phyloP scores from a whole-genome alignment of 37 sponge, comb jelly and placozoan species.

The Aphrocallistes beatrix region DNA sequence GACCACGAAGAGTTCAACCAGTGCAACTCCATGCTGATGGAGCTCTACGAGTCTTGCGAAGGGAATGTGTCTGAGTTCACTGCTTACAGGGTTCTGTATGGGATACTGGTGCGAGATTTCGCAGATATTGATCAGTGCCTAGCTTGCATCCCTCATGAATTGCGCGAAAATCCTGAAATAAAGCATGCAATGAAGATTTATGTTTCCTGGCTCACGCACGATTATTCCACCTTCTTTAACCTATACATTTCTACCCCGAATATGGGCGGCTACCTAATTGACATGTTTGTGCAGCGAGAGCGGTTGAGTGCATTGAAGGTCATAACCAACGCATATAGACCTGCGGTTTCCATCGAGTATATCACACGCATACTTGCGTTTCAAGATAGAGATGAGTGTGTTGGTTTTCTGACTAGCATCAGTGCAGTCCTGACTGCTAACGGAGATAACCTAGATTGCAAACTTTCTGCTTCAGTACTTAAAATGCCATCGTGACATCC shows the following conservation, averaged over 20 bases:
- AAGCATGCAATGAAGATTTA: slow-evolving; percentile 55
- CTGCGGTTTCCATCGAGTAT: slow-evolving; percentile 37
- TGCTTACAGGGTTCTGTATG: slow-evolving; percentile 83
- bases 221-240: slow-evolving; percentile 73
- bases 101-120: slow-evolving; percentile 64
- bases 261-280: slow-evolving; percentile 58
- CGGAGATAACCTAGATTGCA: slow-evolving; percentile 29
- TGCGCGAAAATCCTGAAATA: slow-evolving; percentile 39
- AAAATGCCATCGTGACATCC: neutral
- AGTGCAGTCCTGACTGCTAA: neutral
- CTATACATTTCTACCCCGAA: slow-evolving; percentile 61
- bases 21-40: slow-evolving; percentile 82
- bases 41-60: slow-evolving; percentile 49
- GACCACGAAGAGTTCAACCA: slow-evolving; percentile 94
- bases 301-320: slow-evolving; percentile 53
- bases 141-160: slow-evolving; percentile 30
- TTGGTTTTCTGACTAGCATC: slow-evolving; percentile 28
- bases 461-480: neutral
- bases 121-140: slow-evolving; percentile 41
- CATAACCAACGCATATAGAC: slow-evolving; percentile 80
- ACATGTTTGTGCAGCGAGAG: slow-evolving; percentile 80
- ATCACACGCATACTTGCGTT: slow-evolving; percentile 46
- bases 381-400: slow-evolving; percentile 35
- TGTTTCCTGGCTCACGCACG: slow-evolving; percentile 63
- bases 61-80: slow-evolving; percentile 67